Evolutionary conservation across 2,888 invertebrate species (phyloP).

Genomic region (Seira ritae): DNA sequence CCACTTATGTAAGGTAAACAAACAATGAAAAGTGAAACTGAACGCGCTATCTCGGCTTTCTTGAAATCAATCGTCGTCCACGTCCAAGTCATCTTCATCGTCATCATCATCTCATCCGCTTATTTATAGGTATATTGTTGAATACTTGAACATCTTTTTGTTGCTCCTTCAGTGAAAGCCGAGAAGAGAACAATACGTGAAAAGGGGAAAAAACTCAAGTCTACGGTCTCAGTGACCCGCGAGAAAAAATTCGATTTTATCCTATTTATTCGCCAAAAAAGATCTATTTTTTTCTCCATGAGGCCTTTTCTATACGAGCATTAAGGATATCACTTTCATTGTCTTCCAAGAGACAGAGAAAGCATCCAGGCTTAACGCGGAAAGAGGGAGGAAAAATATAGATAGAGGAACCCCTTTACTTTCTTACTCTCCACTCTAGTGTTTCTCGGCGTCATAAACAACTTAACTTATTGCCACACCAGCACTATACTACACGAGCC

Average conservation of each 20-base stretch:
- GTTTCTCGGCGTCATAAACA: not conserved
- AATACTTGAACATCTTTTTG: not conserved
- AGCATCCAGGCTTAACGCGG: constrained; percentile 1
- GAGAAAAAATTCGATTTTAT: not conserved
- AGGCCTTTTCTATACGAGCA: not conserved
- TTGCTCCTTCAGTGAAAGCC: not conserved
- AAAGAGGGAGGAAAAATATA: not conserved
- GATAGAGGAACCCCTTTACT: not conserved
- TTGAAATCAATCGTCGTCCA: too few species aligned
- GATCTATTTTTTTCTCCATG: not conserved
- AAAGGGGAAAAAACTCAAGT: not conserved
- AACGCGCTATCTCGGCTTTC: too few species aligned
- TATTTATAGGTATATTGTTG: too few species aligned
- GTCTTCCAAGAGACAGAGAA: not conserved
- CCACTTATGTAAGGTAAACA: too few species aligned
- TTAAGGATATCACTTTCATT: constrained; percentile 13
- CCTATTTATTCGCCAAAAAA: not conserved
- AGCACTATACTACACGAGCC: not conserved
- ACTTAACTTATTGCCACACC: not conserved
- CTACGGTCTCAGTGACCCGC: not conserved
- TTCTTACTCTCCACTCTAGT: not conserved
- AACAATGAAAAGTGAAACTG: too few species aligned
- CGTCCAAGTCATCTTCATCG: not conserved
- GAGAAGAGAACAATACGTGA: not conserved
- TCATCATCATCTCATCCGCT: not conserved